Percentiles rank a stretch among this genome's conserved stretches.
Evolutionary conservation across 2,113 vertebrate genomes (phyloP).

Genomic region (Gnathonemus echidnorhynchus): DNA sequence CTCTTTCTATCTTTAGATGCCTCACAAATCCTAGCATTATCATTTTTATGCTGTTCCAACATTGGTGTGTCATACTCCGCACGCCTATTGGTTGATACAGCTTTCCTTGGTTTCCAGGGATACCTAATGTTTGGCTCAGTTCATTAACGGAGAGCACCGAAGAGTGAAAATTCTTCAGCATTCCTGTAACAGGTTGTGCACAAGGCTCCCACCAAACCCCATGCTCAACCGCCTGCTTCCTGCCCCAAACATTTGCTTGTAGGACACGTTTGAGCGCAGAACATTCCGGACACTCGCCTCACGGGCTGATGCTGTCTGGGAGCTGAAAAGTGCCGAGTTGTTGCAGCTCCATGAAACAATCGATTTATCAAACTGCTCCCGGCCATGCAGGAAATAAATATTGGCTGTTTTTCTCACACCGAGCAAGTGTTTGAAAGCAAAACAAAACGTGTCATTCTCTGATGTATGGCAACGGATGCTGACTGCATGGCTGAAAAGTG

Average conservation of each 20-base stretch:
- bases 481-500: neutral
- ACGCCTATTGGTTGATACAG: neutral
- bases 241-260: slow-evolving; percentile 7
- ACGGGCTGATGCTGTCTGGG: neutral
- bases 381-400: neutral
- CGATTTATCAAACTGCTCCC: neutral
- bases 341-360: neutral
- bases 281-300: neutral
- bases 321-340: neutral
- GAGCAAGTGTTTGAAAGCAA: neutral
- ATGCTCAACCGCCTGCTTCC: slow-evolving; percentile 15
- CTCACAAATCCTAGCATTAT: neutral
- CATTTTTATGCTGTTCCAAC: neutral
- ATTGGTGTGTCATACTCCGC: neutral
- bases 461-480: neutral
- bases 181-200: slow-evolving; percentile 21
- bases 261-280: neutral
- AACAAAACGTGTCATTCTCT: neutral
- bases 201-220: slow-evolving; percentile 24
- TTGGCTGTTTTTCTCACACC: neutral
- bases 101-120: neutral
- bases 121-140: neutral
- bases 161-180: slow-evolving; percentile 27
- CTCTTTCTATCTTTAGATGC: neutral
- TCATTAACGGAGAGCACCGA: slow-evolving; percentile 5